Evolutionary conservation across 2,797 vertebrate genomes (phyloP).

Genomic region (Telmatherina bonti): DNA sequence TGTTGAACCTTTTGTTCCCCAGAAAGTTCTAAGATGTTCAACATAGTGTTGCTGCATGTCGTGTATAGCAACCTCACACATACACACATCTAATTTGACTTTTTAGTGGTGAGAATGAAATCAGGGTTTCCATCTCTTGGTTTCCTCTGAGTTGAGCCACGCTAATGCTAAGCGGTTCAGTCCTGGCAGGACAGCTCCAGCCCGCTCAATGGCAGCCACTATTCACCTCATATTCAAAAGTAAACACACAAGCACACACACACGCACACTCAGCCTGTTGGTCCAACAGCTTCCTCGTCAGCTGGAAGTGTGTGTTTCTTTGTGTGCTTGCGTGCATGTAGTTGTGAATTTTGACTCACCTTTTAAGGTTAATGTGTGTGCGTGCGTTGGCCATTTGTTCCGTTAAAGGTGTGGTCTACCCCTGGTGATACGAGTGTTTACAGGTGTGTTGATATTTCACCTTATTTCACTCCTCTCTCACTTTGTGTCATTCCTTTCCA

Average conservation of each 20-base stretch:
- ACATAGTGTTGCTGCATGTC: neutral
- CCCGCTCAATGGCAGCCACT: slow-evolving; percentile 75
- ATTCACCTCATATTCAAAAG: slow-evolving; percentile 82
- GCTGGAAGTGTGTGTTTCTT: slow-evolving; percentile 42
- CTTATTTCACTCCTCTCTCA: slow-evolving; percentile 20
- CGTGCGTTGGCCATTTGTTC: slow-evolving; percentile 42
- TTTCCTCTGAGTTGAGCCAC: slow-evolving; percentile 34
- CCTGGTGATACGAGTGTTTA: slow-evolving; percentile 35
- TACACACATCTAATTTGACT: neutral
- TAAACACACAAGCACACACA: slow-evolving; percentile 76
- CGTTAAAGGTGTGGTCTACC: slow-evolving; percentile 52
- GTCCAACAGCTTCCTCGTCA: slow-evolving; percentile 71
- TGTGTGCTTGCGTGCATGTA: slow-evolving; percentile 33
- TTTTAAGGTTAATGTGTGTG: slow-evolving; percentile 52
- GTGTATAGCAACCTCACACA: neutral
- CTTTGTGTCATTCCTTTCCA: slow-evolving; percentile 47
- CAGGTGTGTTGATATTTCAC: slow-evolving; percentile 25
- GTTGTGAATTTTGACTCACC: slow-evolving; percentile 50
- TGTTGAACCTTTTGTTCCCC: slow-evolving; percentile 1
- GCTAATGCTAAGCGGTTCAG: slow-evolving; percentile 40
- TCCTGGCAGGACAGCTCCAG: slow-evolving; percentile 60
- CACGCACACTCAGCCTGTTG: slow-evolving; percentile 63
- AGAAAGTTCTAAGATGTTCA: neutral
- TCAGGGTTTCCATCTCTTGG: slow-evolving; percentile 22
- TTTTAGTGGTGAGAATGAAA: slow-evolving; percentile 18